These are phyloP conservation scores for Centrocercus urophasianus DNA, from an alignment of 2,113 vertebrate species.

Conservation along the genomic window DNA sequence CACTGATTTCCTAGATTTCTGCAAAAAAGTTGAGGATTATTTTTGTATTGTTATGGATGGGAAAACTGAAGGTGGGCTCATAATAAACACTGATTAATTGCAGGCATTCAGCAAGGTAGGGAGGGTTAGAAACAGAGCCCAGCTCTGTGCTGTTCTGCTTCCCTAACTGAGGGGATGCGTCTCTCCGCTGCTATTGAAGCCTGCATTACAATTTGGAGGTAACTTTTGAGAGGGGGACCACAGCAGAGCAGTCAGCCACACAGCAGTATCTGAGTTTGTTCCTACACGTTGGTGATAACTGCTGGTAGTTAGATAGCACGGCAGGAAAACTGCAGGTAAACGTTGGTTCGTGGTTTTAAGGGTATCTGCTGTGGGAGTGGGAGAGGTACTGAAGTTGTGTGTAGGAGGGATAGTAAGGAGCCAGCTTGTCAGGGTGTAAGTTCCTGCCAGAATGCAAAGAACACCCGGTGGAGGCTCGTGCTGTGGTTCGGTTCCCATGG, in stretches of 20 bases:
- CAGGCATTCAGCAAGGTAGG: neutral
- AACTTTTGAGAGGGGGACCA: conserved; percentile 6
- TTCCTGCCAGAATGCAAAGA: conserved; percentile 23
- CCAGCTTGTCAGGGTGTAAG: conserved; percentile 54
- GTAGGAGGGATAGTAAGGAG: conserved; percentile 63
- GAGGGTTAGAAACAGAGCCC: neutral
- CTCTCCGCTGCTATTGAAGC: neutral
- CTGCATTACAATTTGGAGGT: neutral
- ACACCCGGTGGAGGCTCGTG: neutral
- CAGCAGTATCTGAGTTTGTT: conserved; percentile 33
- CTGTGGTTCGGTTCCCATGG: neutral
- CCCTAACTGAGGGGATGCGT: neutral
- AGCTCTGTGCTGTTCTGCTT: neutral
- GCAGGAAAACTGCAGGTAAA: conserved; percentile 47
- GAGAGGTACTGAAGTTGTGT: conserved; percentile 12
- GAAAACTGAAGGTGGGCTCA: neutral
- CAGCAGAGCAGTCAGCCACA: conserved; percentile 44
- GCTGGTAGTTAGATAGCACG: conserved; percentile 26
- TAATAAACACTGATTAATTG: accelerated
- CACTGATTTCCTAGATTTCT: neutral
- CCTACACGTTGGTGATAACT: neutral
- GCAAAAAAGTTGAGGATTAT: neutral
- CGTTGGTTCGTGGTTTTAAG: conserved; percentile 60
- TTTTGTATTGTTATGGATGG: neutral
- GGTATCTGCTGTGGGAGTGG: neutral